Evolutionary conservation across 2,797 vertebrate genomes (phyloP), one percentile per base, ranked within the genome.

Genomic region (Galago senegalensis): DNA sequence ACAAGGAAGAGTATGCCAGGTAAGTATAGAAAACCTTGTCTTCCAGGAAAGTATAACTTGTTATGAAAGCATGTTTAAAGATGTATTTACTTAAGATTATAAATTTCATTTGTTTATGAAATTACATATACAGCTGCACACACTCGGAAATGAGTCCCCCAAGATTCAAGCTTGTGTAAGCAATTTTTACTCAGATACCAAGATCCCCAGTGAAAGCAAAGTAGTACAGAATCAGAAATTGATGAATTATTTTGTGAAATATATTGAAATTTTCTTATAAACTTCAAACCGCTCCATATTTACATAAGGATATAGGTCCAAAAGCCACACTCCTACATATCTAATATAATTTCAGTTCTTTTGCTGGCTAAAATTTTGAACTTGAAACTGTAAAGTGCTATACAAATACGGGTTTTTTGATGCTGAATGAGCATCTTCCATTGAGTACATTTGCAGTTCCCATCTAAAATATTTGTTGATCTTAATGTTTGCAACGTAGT

Each of bases 211-310:
- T 9, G 79, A 31, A 97, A 88, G 63, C 63, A 85, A 77, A 61
- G 31, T 61, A 56, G 14, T 37, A 46, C 20, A 65, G 21, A 67
- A 60, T 81, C 25, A 95, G 65, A 91, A 80, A 27, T 25, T 85
- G 20, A 20, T 40, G 4, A 4, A 29, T 29, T 80, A 58, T 93
- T 90, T 95, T 84, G 7, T 91, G 34, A 79, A 87, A 82, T 25
- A 56, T 46, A 49, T 14, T 94, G 49, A 81, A 56, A 18, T 93
- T 86, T 89, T 76, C 86, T 63, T 87, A 49, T 29, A 89, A n/a
- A 81, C 13, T 53, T 91, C 23, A 86, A 29, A 87, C 76, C 76
- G 84, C 25, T 87, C 16, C 29, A 49, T 46, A 70, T 75, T 89
- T 76, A 87, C 31, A 46, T 70, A 83, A 87, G 84, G 95, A 65